A percentile compares a stretch with the other conserved stretches of the same genome.
phyloP scores from a whole-genome alignment of 2,797 vertebrate genomes.

The Crocodylus rhombifer region DNA sequence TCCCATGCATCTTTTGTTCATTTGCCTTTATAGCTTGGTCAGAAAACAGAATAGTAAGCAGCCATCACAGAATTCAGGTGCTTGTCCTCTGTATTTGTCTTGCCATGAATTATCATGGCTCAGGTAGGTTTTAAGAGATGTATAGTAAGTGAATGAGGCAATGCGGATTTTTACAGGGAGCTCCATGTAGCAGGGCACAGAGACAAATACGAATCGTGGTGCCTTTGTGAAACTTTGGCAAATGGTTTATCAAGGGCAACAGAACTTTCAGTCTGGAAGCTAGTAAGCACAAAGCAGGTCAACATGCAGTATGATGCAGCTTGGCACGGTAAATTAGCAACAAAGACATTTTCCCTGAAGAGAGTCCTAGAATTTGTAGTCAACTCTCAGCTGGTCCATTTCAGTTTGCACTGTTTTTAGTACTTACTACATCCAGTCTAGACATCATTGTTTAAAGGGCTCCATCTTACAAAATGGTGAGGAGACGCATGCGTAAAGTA shows the following conservation, averaged over 20 bases:
- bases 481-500: not conserved
- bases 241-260: not conserved
- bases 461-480: not conserved
- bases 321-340: too few species aligned
- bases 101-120: not conserved
- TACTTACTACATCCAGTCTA: not conserved
- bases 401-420: not conserved
- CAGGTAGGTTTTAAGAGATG: not conserved
- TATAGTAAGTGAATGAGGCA: not conserved
- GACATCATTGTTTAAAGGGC: not conserved
- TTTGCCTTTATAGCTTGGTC: constrained; percentile 10
- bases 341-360: not conserved
- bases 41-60: constrained; percentile 16
- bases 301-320: too few species aligned
- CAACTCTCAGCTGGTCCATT: not conserved
- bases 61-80: not conserved
- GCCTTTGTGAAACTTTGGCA: not conserved
- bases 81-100: not conserved
- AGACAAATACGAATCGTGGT: not conserved
- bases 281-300: too few species aligned
- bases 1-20: not conserved
- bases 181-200: not conserved
- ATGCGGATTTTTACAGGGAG: not conserved
- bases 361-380: not conserved
- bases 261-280: too few species aligned